A percentile compares a stretch with the other conserved stretches of the same genome.
phyloP scores from a whole-genome alignment of 2,888 invertebrate genomes.

The Harpalus rufipes region DNA sequence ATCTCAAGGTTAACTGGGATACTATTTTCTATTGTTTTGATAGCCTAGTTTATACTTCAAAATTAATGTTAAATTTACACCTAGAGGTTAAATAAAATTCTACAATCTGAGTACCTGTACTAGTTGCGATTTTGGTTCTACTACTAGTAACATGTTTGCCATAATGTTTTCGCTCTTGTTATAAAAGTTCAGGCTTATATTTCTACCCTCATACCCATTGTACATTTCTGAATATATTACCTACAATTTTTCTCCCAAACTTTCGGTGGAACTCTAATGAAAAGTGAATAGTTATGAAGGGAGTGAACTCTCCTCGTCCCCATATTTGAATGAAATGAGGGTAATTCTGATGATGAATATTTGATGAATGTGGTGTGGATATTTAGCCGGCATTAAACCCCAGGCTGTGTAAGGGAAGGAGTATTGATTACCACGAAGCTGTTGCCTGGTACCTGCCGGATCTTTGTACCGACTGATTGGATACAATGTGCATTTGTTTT shows the following conservation, averaged over 20 bases:
- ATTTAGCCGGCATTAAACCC: conserved; percentile 44
- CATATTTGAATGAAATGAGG: conserved; percentile 18
- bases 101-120: too few relatives aligned
- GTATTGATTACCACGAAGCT: conserved; percentile 48
- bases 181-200: too few relatives aligned
- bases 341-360: conserved; percentile 23
- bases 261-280: neutral
- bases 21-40: too few relatives aligned
- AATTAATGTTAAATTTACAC: too few relatives aligned
- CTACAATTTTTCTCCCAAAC: neutral
- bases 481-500: conserved; percentile 45
- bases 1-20: too few relatives aligned
- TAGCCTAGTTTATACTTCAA: too few relatives aligned
- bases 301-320: neutral
- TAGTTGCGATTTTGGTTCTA: too few relatives aligned
- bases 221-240: neutral
- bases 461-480: conserved; percentile 49
- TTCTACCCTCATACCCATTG: neutral
- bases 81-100: too few relatives aligned
- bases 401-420: conserved; percentile 25
- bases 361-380: conserved; percentile 40
- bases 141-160: too few relatives aligned
- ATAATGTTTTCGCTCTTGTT: too few relatives aligned
- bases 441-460: conserved; percentile 35
- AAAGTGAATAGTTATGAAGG: neutral